Conservation (phyloP, 1,140 invertebrate species). For the Drosophila kurseongensis region DNA sequence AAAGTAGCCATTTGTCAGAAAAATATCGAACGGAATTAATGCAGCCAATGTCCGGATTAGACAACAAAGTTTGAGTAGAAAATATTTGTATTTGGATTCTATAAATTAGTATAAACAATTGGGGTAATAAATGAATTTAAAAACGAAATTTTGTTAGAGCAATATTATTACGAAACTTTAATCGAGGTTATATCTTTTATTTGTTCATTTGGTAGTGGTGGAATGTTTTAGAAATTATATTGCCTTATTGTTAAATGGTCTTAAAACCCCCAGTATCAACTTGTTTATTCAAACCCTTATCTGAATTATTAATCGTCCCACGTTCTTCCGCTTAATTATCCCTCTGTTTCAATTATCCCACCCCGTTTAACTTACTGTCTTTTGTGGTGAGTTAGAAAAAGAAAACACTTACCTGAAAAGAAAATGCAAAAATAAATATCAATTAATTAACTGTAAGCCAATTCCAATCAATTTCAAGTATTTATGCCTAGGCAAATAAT, state of each 20-base stretch:
- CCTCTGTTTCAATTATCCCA: conserved; percentile 1
- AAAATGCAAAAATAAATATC: conserved; percentile 56
- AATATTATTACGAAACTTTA: too few relatives aligned
- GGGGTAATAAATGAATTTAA: too few relatives aligned
- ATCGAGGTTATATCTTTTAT: too few relatives aligned
- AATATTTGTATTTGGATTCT: too few relatives aligned
- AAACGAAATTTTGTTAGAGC: too few relatives aligned
- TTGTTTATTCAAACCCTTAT: background rate
- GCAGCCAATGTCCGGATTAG: too few relatives aligned
- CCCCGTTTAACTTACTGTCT: conserved; percentile 42
- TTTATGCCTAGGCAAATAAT: conserved; percentile 52
- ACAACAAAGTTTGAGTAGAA: too few relatives aligned
- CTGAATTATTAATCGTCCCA: background rate
- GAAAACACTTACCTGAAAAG: conserved; percentile 70
- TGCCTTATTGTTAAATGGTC: too few relatives aligned
- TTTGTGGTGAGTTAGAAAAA: conserved; percentile 17
- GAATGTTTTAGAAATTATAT: background rate
- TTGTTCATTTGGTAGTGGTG: too few relatives aligned
- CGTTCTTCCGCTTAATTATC: conserved; percentile 1
- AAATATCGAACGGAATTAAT: too few relatives aligned
- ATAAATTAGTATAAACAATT: too few relatives aligned
- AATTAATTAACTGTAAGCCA: conserved; percentile 59
- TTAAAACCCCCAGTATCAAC: background rate
- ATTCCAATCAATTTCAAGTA: conserved; percentile 45
- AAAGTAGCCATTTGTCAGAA: too few relatives aligned